These are phyloP conservation scores for Ferdinandea cuprea DNA, from an alignment of 2,888 invertebrate genomes.

Conservation along the genomic window DNA sequence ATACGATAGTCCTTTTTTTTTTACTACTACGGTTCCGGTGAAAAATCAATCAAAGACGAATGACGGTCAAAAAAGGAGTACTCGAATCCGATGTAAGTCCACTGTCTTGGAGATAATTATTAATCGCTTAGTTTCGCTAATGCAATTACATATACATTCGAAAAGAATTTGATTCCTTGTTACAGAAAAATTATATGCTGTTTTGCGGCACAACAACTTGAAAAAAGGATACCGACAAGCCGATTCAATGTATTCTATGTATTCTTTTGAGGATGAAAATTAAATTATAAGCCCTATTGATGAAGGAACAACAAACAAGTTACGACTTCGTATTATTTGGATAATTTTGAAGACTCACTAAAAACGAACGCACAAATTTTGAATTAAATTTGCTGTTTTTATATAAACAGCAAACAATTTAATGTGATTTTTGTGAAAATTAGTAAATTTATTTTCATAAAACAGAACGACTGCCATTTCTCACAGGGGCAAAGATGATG, in stretches of 20 bases:
- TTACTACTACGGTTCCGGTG: slow-evolving; percentile 37
- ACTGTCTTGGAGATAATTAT: neutral
- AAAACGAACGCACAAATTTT: slow-evolving; percentile 77
- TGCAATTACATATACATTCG: neutral
- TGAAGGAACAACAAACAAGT: slow-evolving; percentile 26
- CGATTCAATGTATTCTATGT: slow-evolving; percentile 34
- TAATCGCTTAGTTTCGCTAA: neutral
- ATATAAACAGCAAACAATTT: slow-evolving; percentile 83
- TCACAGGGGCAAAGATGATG: slow-evolving; percentile 77
- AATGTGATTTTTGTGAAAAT: slow-evolving; percentile 82
- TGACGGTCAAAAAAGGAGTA: neutral
- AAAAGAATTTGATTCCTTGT: neutral
- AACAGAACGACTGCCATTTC: slow-evolving; percentile 82
- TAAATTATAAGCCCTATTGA: neutral
- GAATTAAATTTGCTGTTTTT: slow-evolving; percentile 83
- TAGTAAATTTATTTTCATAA: slow-evolving; percentile 80
- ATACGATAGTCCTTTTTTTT: slow-evolving; percentile 10
- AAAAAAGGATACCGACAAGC: slow-evolving; percentile 54
- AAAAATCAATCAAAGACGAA: slow-evolving; percentile 67
- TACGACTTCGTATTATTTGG: neutral
- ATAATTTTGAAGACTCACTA: slow-evolving; percentile 26
- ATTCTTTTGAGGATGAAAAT: neutral
- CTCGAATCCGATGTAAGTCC: neutral
- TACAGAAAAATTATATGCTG: neutral
- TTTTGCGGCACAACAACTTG: slow-evolving; percentile 30